Conservation (phyloP, 2,797 vertebrate species). For the Ataeniobius toweri region DNA sequence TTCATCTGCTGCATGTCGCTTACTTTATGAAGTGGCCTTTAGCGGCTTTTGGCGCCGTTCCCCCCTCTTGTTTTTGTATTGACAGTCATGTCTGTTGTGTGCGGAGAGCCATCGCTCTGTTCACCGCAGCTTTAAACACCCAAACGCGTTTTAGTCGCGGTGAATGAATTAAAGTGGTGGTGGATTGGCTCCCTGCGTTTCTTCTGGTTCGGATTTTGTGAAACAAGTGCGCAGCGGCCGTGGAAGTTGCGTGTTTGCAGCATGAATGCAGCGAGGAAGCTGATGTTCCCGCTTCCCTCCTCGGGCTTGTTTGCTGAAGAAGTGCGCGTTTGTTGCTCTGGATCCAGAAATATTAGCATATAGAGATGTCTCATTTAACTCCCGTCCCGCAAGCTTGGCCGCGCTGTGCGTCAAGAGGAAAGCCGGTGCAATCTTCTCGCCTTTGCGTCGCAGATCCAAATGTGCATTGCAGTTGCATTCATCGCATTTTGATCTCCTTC, state of each 20-base stretch:
- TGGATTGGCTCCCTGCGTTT: background rate
- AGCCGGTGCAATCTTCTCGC: background rate
- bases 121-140: background rate
- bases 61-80: conserved; percentile 7
- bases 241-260: conserved; percentile 51
- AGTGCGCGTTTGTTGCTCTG: background rate
- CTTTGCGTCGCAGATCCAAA: background rate
- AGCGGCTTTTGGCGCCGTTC: conserved; percentile 29
- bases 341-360: background rate
- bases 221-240: conserved; percentile 41
- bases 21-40: conserved; percentile 46
- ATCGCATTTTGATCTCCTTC: background rate
- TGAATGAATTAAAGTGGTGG: conserved; percentile 11
- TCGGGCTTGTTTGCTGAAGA: conserved; percentile 13
- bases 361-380: background rate
- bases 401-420: background rate
- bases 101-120: conserved; percentile 20
- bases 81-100: conserved; percentile 19
- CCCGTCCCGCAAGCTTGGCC: background rate
- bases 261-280: background rate
- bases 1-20: conserved; percentile 10
- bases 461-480: background rate
- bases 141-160: conserved; percentile 18
- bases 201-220: conserved; percentile 9
- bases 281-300: conserved; percentile 7